phyloP scores from a whole-genome alignment of 2,113 vertebrate species.

The Ranitomeya imitator region DNA sequence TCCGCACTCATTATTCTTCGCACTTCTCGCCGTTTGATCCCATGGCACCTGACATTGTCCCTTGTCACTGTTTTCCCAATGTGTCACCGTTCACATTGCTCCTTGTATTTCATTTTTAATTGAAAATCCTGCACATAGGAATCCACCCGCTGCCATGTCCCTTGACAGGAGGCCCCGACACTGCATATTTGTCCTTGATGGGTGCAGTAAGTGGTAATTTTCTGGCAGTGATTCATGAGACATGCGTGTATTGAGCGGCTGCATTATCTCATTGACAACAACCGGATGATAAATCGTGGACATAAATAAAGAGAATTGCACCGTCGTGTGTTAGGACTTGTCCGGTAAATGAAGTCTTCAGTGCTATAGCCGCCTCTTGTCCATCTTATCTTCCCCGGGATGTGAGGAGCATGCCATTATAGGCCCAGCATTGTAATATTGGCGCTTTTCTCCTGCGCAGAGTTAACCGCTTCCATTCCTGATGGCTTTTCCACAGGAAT shows the following conservation, averaged over 20 bases:
- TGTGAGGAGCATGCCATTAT: background rate
- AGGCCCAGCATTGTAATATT: background rate
- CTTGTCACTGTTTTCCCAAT: background rate
- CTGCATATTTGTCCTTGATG: background rate
- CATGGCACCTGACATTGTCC: background rate
- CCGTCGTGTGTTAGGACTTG: background rate
- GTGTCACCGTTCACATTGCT: background rate
- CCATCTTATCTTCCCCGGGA: background rate
- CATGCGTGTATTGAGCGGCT: background rate
- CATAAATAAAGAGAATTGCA: conserved; percentile 5
- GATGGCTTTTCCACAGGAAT: background rate
- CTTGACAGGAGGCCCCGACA: background rate
- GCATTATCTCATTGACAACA: background rate
- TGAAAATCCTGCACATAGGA: background rate
- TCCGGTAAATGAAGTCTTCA: background rate
- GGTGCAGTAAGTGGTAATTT: background rate
- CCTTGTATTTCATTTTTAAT: background rate
- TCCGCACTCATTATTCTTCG: background rate
- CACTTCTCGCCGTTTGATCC: background rate
- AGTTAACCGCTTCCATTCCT: background rate
- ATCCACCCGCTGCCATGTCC: too few relatives aligned
- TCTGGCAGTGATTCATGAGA: background rate
- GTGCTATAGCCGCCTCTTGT: background rate
- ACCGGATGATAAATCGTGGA: background rate
- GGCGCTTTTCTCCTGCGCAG: background rate